A percentile compares a stretch with the other conserved stretches of the same genome.
phyloP scores from a whole-genome alignment of 2,888 invertebrate species.

The Hermaeophaga mercurialis region DNA sequence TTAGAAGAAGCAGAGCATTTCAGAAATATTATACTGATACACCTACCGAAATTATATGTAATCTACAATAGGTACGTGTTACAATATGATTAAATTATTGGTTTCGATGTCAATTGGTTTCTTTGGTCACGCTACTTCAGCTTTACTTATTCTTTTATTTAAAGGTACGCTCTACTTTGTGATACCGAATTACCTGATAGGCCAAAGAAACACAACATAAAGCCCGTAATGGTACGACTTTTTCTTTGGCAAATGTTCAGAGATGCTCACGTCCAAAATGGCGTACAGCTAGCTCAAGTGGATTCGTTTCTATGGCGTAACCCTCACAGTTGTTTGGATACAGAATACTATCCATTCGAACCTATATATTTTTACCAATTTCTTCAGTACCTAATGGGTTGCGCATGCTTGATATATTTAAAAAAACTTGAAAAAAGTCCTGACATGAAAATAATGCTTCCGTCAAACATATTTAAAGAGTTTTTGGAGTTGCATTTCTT shows the following conservation, averaged over 20 bases:
- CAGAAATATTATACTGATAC: constrained; percentile 58
- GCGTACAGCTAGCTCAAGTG: constrained; percentile 59
- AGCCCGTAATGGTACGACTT: constrained; percentile 58
- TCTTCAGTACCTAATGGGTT: constrained; percentile 61
- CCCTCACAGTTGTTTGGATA: constrained; percentile 58
- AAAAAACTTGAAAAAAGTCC: constrained; percentile 43
- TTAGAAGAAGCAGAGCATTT: constrained; percentile 58
- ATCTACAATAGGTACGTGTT: constrained; percentile 61
- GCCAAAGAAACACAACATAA: constrained; percentile 5
- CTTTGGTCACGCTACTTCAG: no score
- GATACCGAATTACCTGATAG: background rate
- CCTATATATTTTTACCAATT: constrained; percentile 68
- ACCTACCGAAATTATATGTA: constrained; percentile 59
- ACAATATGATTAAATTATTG: background rate
- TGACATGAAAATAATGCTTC: constrained; percentile 59
- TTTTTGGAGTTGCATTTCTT: constrained; percentile 62
- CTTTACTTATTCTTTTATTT: background rate
- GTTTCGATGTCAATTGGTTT: no score
- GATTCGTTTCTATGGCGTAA: constrained; percentile 61
- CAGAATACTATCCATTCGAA: constrained; percentile 64
- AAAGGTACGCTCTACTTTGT: constrained; percentile 7
- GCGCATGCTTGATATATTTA: constrained; percentile 55
- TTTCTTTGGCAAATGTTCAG: constrained; percentile 67
- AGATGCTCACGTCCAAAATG: constrained; percentile 62
- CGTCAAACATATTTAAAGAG: constrained; percentile 58